Percentiles rank a stretch among this genome's conserved stretches.
Evolutionary conservation across 1,140 invertebrate species (phyloP).

Genomic region (Cardiocondyla obscurior): DNA sequence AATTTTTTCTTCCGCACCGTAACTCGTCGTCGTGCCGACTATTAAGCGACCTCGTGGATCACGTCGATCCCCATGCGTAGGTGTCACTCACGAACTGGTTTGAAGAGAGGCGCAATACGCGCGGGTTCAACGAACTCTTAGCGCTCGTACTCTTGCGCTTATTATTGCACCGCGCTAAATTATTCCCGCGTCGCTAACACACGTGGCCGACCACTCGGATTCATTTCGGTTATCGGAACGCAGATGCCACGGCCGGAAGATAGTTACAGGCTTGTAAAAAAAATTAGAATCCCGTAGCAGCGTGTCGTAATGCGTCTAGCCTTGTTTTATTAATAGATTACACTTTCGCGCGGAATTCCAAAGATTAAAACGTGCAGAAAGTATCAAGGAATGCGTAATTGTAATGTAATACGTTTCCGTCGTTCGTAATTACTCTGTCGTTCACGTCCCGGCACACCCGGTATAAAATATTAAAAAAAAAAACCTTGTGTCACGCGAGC

Average conservation of each 20-base stretch:
- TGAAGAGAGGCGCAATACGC: slow-evolving; percentile 38
- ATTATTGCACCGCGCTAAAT: background rate
- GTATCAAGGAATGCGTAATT: background rate
- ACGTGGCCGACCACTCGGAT: background rate
- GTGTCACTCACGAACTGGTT: slow-evolving; percentile 46
- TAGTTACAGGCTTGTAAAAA: background rate
- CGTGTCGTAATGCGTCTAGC: background rate
- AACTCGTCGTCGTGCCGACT: background rate
- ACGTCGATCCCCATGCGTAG: slow-evolving; percentile 19
- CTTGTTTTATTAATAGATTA: background rate
- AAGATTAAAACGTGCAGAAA: background rate
- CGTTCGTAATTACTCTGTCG: background rate
- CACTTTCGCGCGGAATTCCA: background rate
- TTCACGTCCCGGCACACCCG: background rate
- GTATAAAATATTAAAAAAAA: background rate
- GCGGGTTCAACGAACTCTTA: slow-evolving; percentile 42
- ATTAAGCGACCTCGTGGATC: background rate
- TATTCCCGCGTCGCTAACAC: background rate
- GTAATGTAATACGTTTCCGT: background rate
- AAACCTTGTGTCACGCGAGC: slow-evolving; percentile 23
- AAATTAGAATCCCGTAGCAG: background rate
- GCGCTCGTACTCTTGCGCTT: background rate
- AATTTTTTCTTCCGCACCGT: slow-evolving; percentile 7
- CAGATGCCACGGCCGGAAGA: background rate
- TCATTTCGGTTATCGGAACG: background rate